Conservation (phyloP, 2,888 invertebrate genomes). For the Tinea trinotella region DNA sequence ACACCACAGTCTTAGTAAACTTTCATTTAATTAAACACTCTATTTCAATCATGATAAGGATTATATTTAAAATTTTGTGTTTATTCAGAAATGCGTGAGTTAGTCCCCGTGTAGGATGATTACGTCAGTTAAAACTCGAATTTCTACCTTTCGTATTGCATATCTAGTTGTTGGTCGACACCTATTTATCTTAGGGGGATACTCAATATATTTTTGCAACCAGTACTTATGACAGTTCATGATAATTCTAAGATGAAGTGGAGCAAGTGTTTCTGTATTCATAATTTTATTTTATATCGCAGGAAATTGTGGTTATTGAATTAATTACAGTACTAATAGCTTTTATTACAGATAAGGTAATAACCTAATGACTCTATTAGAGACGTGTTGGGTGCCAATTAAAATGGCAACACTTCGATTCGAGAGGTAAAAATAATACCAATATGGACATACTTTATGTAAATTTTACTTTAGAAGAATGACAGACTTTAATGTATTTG, state of each 20-base stretch:
- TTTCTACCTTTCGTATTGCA: slow-evolving; percentile 45
- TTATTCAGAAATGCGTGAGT: neutral
- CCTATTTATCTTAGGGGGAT: slow-evolving; percentile 15
- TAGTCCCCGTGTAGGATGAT: slow-evolving; percentile 23
- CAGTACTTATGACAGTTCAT: slow-evolving; percentile 8
- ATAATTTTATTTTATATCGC: slow-evolving; percentile 6
- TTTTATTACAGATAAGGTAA: neutral
- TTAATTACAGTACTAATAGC: slow-evolving; percentile 7
- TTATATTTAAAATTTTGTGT: neutral
- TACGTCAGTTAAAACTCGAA: slow-evolving; percentile 39
- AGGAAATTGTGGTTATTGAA: slow-evolving; percentile 12
- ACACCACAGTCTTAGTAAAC: neutral
- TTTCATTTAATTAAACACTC: neutral
- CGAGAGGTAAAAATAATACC: no score
- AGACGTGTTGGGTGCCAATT: neutral
- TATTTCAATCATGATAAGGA: neutral
- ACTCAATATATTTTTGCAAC: slow-evolving; percentile 11
- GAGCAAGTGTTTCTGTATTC: neutral
- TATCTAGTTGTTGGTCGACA: slow-evolving; percentile 29
- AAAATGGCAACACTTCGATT: no score
- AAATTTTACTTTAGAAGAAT: no score
- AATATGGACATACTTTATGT: no score
- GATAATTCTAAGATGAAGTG: slow-evolving; percentile 14
- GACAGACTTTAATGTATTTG: no score
- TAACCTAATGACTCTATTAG: neutral